Base-by-base conservation (phyloP, 2,888 invertebrate species). In the Dorcus parallelipipedus region DNA sequence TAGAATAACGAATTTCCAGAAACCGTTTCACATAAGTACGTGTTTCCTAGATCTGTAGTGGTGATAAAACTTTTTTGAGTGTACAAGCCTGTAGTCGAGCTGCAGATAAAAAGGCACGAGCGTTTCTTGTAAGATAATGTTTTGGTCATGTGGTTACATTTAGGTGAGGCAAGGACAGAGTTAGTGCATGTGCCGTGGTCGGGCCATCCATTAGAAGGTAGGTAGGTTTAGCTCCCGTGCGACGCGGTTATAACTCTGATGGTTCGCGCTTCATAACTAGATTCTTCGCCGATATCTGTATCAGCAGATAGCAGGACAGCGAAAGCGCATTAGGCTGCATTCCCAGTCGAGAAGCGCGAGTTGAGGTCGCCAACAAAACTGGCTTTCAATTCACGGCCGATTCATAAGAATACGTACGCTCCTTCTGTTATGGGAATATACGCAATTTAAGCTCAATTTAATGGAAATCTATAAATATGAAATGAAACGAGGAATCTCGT, bases 251-350 rank as follows among this genome's bases (percentile, higher is more conserved):
- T 70, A 70, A 69, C 69, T 71, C 69, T 65, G 69, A 64, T 67
- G 69, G 69, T 69, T 70, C 66, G 68, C 69, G 69, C 64, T 64
- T 66, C 64, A 64, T 64, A 66, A 64, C 64, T 73, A 75, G 74
- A 74, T 74, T 71, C 71, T 66, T 61, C 71, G 64, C 69, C 72
- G 74, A 75, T 76, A 76, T 76, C 75, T 75, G 73, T 75, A 76
- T 76, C 75, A 67, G 67, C 69, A 73, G 75, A 75, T 74, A 64
- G 70, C 71, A 65, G 71, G 70, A 76, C 75, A 76, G 70, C 74
- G 69, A 76, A 76, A 76, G 73, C 74, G 72, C 76, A 76, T 76
- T 76, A 76, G 71, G 67, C 65, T 49, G 70, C 73, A 74, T 74
- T 74, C 74, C 65, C 67, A 54, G 64, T 33, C 57, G 41, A 51